These are phyloP conservation scores for Arnoldichthys spilopterus DNA, from an alignment of 2,797 vertebrate species.

Conservation along the genomic window DNA sequence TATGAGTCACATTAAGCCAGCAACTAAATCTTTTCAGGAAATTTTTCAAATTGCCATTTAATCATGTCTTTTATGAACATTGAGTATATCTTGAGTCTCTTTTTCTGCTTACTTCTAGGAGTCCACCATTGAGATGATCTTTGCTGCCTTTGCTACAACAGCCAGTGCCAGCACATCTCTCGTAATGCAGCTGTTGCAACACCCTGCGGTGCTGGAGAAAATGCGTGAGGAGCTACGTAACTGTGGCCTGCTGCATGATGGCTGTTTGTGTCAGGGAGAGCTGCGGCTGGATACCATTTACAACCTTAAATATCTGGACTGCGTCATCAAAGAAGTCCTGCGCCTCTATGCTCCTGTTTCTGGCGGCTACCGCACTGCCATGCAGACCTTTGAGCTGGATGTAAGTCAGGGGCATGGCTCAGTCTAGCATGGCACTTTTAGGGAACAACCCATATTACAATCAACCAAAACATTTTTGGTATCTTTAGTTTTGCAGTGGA, in stretches of 20 bases:
- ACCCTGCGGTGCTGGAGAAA: slow-evolving; percentile 90
- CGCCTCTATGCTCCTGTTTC: slow-evolving; percentile 94
- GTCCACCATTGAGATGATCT: slow-evolving; percentile 94
- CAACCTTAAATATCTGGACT: slow-evolving; percentile 93
- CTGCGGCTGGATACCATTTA: slow-evolving; percentile 87
- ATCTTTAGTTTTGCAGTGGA: too few relatives aligned
- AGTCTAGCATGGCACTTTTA: not conserved
- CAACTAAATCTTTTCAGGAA: not conserved
- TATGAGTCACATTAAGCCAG: too few relatives aligned
- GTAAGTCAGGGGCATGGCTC: slow-evolving; percentile 77
- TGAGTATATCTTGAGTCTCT: not conserved
- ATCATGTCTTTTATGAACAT: not conserved
- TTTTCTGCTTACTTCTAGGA: slow-evolving; percentile 64
- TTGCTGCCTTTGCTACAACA: slow-evolving; percentile 93
- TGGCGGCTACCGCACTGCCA: slow-evolving; percentile 92
- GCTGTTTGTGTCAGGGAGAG: slow-evolving; percentile 89
- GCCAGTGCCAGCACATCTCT: slow-evolving; percentile 96
- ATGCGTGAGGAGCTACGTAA: slow-evolving; percentile 89
- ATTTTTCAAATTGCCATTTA: too few relatives aligned
- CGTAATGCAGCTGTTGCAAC: slow-evolving; percentile 94
- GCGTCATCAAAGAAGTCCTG: slow-evolving; percentile 97
- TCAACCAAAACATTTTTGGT: not conserved
- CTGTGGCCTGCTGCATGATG: slow-evolving; percentile 88
- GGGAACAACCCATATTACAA: too few relatives aligned
- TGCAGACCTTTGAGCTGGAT: slow-evolving; percentile 97